Evolutionary conservation across 2,113 vertebrate genomes (phyloP).

Genomic region (Pithys albifrons): DNA sequence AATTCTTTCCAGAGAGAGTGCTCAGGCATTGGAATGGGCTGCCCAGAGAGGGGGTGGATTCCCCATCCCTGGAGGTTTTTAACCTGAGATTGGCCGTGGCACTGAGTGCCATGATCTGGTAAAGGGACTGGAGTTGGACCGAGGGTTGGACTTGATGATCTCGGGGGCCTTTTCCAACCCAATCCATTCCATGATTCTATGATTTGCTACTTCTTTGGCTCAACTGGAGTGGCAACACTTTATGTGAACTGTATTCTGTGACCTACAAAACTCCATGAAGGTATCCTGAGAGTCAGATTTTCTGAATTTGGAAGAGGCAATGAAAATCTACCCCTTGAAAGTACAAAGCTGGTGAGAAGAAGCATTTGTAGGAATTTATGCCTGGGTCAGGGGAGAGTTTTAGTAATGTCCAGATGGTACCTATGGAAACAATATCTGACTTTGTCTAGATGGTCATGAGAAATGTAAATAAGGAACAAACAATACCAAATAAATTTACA

Average conservation of each 20-base stretch:
- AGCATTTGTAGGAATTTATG: neutral
- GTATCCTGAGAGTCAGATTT: neutral
- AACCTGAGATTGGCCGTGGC: too few species aligned
- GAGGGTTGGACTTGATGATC: too few species aligned
- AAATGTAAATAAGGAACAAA: constrained; percentile 27
- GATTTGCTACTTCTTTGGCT: neutral
- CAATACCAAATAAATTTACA: neutral
- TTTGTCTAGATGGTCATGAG: constrained; percentile 3
- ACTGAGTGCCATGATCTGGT: too few species aligned
- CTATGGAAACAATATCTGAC: constrained; percentile 38
- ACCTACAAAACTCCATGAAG: neutral
- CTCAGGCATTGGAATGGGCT: too few species aligned
- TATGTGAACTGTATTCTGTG: neutral
- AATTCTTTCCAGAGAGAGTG: too few species aligned
- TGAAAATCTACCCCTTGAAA: neutral
- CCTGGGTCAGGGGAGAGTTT: neutral
- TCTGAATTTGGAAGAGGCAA: neutral
- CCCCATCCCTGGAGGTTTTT: too few species aligned
- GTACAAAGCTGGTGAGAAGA: neutral
- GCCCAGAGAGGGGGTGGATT: too few species aligned
- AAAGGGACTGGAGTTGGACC: too few species aligned
- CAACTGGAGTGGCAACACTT: neutral
- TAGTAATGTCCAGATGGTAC: neutral
- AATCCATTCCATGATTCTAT: too few species aligned
- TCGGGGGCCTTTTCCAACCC: too few species aligned